Evolutionary conservation across 2,113 vertebrate genomes (phyloP).

Genomic region (Odontophorus gujanensis): DNA sequence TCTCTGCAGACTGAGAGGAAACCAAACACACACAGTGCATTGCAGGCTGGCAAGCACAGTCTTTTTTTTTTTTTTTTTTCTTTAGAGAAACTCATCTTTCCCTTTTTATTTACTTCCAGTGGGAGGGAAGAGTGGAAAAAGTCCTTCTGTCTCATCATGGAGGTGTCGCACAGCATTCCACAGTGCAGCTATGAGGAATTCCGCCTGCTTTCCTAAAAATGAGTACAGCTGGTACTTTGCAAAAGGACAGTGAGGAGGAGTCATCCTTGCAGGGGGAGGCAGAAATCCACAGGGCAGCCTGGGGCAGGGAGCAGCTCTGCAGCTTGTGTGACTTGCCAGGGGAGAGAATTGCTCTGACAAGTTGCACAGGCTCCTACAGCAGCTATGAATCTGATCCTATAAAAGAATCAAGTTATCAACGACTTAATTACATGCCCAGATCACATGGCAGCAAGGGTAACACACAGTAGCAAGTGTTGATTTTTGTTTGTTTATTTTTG

Average conservation of each 20-base stretch:
- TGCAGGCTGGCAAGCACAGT: background rate
- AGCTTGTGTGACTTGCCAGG: constrained; percentile 43
- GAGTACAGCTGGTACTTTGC: background rate
- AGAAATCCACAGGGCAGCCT: background rate
- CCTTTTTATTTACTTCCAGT: background rate
- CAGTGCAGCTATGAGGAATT: background rate
- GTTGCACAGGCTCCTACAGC: constrained; percentile 38
- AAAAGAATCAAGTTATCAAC: constrained; percentile 30
- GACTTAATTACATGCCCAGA: constrained; percentile 49
- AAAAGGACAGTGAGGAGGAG: background rate
- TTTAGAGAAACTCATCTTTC: background rate
- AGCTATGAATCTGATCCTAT: constrained; percentile 49
- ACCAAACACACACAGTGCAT: background rate
- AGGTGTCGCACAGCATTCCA: background rate
- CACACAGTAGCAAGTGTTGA: background rate
- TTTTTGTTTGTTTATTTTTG: background rate
- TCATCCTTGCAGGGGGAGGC: background rate
- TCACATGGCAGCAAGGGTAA: constrained; percentile 44
- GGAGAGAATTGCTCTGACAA: constrained; percentile 51
- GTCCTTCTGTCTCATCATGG: background rate
- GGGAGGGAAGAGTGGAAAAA: background rate
- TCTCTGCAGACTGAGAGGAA: background rate
- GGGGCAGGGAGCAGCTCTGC: background rate
- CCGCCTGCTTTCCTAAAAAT: background rate
- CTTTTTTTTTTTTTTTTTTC: rapidly evolving